Conservation (phyloP, 2,888 invertebrate species). For the Athalia rosae region DNA sequence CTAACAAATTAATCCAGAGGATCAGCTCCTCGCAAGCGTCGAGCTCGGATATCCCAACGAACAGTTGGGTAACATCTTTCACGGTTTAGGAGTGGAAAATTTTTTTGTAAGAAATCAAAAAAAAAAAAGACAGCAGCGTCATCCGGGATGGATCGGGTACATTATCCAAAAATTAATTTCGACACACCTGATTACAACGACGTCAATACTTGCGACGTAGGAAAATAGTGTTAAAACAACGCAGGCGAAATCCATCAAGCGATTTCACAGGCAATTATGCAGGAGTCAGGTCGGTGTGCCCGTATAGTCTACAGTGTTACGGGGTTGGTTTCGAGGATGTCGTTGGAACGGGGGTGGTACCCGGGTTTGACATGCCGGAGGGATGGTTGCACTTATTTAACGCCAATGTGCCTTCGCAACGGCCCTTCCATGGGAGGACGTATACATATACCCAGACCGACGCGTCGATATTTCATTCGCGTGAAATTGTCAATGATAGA, state of each 20-base stretch:
- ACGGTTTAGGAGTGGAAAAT: no score
- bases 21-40: background rate
- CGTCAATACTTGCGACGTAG: background rate
- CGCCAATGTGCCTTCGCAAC: constrained; percentile 80
- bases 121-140: no score
- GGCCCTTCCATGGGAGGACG: constrained; percentile 75
- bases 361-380: constrained; percentile 46
- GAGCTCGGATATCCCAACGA: no score
- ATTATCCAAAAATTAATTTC: no score
- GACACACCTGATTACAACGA: no score
- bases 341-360: background rate
- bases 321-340: constrained; percentile 19
- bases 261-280: constrained; percentile 72
- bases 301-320: constrained; percentile 37
- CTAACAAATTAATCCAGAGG: background rate
- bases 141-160: no score
- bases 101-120: no score
- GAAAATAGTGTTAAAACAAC: constrained; percentile 27
- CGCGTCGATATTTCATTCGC: constrained; percentile 74
- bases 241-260: constrained; percentile 65
- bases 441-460: constrained; percentile 75
- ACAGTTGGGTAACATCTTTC: no score
- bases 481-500: constrained; percentile 72
- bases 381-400: constrained; percentile 78
- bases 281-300: constrained; percentile 48